Base-by-base conservation (phyloP, 2,888 invertebrate species). In the Tetragonisca angustula region DNA sequence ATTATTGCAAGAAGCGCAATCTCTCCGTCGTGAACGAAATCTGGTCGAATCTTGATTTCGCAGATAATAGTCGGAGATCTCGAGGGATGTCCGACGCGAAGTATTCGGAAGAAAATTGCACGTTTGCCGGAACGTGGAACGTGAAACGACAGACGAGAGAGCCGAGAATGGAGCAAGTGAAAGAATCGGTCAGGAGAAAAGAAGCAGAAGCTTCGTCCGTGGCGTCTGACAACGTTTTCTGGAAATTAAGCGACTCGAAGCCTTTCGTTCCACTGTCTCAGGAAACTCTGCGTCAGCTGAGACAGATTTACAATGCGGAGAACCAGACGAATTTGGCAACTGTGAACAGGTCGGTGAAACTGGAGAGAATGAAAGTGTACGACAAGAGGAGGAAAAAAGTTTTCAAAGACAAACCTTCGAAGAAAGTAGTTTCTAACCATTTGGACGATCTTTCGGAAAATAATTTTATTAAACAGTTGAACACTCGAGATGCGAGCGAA, bases 231-330 rank as follows among this genome's bases (percentile, higher is more conserved):
- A 73, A 68, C n/a, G 32, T 88, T 1, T 32, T 83, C 50, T 89
- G 89, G 88, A 84, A 84, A 2, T 76, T 83, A 11, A 88, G 88
- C 59, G 88, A 89, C 9, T 91, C 90, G 6, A 82, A 89, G 49
- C 87, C 88, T 32, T 89, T 91, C 62, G 71, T 90, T 56, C 89
- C 89, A 6, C 27, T 88, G 15, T 83, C 86, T 4, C 67, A 80
- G 49, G 83, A 89, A 62, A 84, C 82, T 27, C 70, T 87, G 5
- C 85, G 86, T 5, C 74, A 88, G 61, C 74, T 87, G 62, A 81
- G 79, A n/a, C 72, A 49, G 17, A 32, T 86, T 4, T 87, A 84
- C 73, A 74, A 65, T 21, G 4, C 54, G 9, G 61, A 65, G 15
- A 79, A 54, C 43, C 64, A 73, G 11, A 0, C 21, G 4, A 83